These are phyloP conservation scores for Protonibea diacanthus DNA, from an alignment of 2,797 vertebrate species.

Conservation along the genomic window DNA sequence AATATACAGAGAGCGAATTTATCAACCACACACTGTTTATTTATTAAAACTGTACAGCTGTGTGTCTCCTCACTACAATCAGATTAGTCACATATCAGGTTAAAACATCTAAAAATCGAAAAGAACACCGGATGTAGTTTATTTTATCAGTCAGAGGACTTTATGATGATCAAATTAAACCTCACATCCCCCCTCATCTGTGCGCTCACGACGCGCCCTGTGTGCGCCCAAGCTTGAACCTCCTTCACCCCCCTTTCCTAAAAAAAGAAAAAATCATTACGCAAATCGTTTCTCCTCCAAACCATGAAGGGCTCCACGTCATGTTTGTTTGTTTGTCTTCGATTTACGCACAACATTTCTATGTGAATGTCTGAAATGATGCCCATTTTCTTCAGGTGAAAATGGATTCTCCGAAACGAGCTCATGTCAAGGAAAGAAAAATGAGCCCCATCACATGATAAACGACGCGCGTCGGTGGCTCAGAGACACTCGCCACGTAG, in stretches of 20 bases:
- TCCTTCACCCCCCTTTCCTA: background rate
- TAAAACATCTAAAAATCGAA: background rate
- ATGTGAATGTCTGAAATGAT: background rate
- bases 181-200: background rate
- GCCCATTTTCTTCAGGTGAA: background rate
- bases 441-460: conserved; percentile 30
- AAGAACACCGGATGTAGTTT: accelerated
- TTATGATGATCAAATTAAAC: background rate
- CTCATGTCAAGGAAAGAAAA: background rate
- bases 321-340: accelerated
- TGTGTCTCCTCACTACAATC: conserved; percentile 10
- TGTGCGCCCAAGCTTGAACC: conserved; percentile 26
- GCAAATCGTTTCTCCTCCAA: conserved; percentile 15
- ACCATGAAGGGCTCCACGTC: background rate
- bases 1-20: background rate
- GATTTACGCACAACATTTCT: background rate
- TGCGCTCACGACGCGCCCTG: conserved; percentile 63
- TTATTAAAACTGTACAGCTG: conserved; percentile 10
- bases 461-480: conserved; percentile 29
- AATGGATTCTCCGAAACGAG: conserved; percentile 6
- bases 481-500: background rate
- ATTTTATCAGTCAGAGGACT: background rate
- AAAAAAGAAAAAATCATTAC: conserved; percentile 8
- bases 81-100: background rate
- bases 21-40: conserved; percentile 1